Evolutionary conservation across 30 jellyfish, hydroid and myxozoan species (phyloP).

Genomic region (Turritopsis rubra): DNA sequence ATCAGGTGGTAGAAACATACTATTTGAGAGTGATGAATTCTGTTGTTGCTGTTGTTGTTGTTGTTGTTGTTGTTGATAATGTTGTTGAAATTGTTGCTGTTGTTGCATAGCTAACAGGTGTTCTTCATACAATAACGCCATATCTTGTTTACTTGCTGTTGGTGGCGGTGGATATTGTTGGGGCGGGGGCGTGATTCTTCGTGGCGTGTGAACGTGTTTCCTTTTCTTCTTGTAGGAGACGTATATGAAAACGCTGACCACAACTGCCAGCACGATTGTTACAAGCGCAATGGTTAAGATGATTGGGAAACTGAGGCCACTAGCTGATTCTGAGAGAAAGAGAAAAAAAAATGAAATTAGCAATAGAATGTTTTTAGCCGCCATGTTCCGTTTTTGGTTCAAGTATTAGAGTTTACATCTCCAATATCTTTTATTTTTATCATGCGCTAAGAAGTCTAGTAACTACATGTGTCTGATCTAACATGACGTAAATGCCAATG

Average conservation of each 20-base stretch:
- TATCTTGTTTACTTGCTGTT: neutral
- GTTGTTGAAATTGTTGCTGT: neutral
- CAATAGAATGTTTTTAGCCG: neutral
- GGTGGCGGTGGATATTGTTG: neutral
- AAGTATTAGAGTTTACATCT: too few species aligned
- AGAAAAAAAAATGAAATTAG: neutral
- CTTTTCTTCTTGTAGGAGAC: conserved; percentile 24
- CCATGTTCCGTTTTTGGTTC: too few species aligned
- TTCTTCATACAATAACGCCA: conserved; percentile 9
- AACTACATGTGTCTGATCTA: neutral
- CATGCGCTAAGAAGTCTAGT: neutral
- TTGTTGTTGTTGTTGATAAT: neutral
- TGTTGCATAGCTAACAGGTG: conserved; percentile 2
- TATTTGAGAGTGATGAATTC: neutral
- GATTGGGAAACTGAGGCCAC: conserved; percentile 77
- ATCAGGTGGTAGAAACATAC: neutral
- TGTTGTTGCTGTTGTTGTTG: neutral
- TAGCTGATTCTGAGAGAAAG: neutral
- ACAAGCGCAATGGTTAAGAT: conserved; percentile 81
- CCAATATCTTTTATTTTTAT: too few species aligned
- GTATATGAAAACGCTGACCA: conserved; percentile 33
- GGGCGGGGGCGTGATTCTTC: neutral
- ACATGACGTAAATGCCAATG: too few species aligned
- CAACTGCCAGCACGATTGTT: conserved; percentile 46
- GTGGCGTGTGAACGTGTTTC: conserved; percentile 2